Base-by-base conservation (phyloP, 2,888 invertebrate species). In the Leptopilina myrica region DNA sequence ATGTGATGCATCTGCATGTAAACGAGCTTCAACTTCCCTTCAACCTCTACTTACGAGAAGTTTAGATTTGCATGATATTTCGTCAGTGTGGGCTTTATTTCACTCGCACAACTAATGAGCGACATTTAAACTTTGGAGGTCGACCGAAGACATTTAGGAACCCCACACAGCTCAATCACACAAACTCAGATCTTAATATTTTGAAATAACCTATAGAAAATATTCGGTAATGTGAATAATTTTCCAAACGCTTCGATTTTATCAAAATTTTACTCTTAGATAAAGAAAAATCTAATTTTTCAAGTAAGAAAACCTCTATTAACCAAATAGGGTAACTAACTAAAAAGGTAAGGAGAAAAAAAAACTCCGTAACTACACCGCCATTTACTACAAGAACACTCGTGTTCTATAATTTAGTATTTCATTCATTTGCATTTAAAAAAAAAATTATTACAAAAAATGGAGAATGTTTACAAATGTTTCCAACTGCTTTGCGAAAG, bases 1-100 rank as follows among this genome's bases (percentile, higher is more conserved):
- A 73, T 56, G 69, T n/a, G 49, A 73, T 73, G 66, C 53, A 79
- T 81, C 79, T 81, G 79, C 81, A 81, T 81, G 81, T 76, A 81
- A 81, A 81, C 77, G 79, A 81, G 79, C 67, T 77, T 56, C 56
- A 20, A 77, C 15, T 49, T 11, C 43, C 69, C 69, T 12, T 40
- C 66, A 12, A 8, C 20, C 64, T 66, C 49, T 67, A 69, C 64
- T 69, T 59, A 40, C 65, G 66, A 69, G 76, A 59, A 75, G 77
- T 79, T 79, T 76, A 77, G 67, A 79, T 79, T 81, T 81, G 79
- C 79, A 79, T 81, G 75, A 79, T 73, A 77, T 76, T 56, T 76
- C 69, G 78, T 53, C 62, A 40, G 46, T 46, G 15, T 43, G 64
- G 69, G 69, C 69, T 73, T 73, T 73, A 73, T 73, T 73, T 56